Base-by-base conservation (phyloP, 1,140 invertebrate genomes). In the Drosophila navojoa region DNA sequence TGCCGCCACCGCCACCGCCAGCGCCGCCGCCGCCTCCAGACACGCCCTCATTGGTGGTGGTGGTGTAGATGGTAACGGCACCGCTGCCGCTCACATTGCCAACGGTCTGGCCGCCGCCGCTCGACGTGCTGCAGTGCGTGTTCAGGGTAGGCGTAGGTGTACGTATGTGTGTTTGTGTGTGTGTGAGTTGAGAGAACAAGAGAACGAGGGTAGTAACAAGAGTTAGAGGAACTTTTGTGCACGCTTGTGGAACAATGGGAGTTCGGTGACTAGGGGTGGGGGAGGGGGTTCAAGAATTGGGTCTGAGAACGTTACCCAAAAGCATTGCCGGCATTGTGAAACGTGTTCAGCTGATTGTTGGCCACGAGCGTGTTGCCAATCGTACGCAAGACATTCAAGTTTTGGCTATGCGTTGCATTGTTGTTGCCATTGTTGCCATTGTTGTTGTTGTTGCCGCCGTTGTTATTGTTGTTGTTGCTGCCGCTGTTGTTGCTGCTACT, bases 321-420 rank as follows among this genome's bases (percentile, higher is more conserved):
- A 76, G 91, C 78, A 53, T 90, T 87, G 76, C 80, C 80, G 60
- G 84, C 70, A 82, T 91, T 92, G 70, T 90, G 79, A 52, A 90
- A 89, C 61, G 80, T 90, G 76, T 92, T 92, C 63, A 92, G 77
- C 76, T 91, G 82, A 76, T 92, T 91, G 67, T 91, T 91, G 75
- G 89, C 82, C 71, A 91, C 85, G 75, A 92, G 76, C 40, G 80
- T 91, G 69, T 92, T 92, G 67, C 87, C 90, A 87, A 92, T 91
- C 58, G 90, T 92, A 53, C 91, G 87, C 71, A 92, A 78, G 55
- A 92, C 90, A 77, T 92, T 92, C 70, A 90, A 76, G 63, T 90
- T 92, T 61, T 87, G 79, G 70, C 72, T 81, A 57, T 84, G 77
- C 13, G 57, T 70, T 10, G 68, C 55, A 69, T 67, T 75, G 59